A percentile compares a stretch with the other conserved stretches of the same genome.
Conservation (phyloP, 2,797 vertebrate genomes). For the Phoeniculus purpureus region DNA sequence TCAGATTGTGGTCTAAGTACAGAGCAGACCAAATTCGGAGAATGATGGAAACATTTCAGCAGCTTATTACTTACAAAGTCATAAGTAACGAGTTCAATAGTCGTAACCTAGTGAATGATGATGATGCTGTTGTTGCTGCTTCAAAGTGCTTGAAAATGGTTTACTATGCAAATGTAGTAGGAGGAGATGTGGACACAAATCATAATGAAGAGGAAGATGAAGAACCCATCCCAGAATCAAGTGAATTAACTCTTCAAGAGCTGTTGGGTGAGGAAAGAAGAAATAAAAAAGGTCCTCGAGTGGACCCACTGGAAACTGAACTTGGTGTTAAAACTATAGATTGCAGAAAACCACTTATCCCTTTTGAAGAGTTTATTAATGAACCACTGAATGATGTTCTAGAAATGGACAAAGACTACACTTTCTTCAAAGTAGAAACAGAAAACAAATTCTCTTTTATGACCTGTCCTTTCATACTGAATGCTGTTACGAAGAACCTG, state of each 20-base stretch:
- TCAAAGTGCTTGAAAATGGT: conserved; percentile 97
- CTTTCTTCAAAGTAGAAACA: conserved; percentile 98
- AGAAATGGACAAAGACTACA: conserved; percentile 99
- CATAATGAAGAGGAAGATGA: conserved; percentile 96
- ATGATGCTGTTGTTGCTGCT: conserved; percentile 94
- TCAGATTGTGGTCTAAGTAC: conserved; percentile 90
- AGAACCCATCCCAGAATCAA: conserved; percentile 89
- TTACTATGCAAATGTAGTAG: conserved; percentile 95
- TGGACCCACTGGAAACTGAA: conserved; percentile 93
- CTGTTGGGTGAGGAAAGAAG: conserved; percentile 94
- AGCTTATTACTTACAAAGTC: conserved; percentile 97
- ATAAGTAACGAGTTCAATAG: conserved; percentile 95
- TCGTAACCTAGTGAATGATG: conserved; percentile 93
- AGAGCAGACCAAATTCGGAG: conserved; percentile 87
- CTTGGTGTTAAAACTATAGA: conserved; percentile 91
- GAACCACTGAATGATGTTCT: conserved; percentile 97
- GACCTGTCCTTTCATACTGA: conserved; percentile 97
- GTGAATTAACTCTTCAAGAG: conserved; percentile 94
- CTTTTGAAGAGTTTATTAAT: conserved; percentile 96
- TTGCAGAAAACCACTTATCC: conserved; percentile 90
- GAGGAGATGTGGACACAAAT: conserved; percentile 89
- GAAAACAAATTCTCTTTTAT: conserved; percentile 99
- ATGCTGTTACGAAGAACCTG: conserved; percentile 94
- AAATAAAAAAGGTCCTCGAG: conserved; percentile 92
- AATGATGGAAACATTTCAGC: conserved; percentile 98